Conservation (phyloP, 1,140 invertebrate genomes). For the Drosophila saltans region DNA sequence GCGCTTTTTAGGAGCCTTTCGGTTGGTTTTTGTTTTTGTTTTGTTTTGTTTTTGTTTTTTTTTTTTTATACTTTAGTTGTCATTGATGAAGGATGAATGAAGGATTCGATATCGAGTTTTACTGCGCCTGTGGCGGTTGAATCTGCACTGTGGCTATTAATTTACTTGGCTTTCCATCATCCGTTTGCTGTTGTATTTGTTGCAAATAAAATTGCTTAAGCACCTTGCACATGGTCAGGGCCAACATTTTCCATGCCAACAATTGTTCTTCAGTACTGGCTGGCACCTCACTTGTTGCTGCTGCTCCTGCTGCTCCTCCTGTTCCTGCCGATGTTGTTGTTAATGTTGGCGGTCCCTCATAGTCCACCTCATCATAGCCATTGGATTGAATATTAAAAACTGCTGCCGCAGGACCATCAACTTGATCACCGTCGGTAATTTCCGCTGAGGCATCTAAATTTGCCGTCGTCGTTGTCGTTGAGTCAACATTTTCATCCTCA, state of each 20-base stretch:
- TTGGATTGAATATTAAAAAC: conserved; percentile 15
- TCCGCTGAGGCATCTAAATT: conserved; percentile 36
- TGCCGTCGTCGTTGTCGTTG: conserved; percentile 20
- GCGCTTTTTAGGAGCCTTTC: conserved; percentile 70
- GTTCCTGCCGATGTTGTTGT: conserved; percentile 7
- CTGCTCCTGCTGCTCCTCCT: not conserved
- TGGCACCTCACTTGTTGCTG: conserved; percentile 58
- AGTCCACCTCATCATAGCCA: conserved; percentile 64
- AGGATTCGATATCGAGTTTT: conserved; percentile 20
- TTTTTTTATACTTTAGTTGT: conserved; percentile 10
- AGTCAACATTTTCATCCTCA: conserved; percentile 52
- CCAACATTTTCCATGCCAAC: conserved; percentile 74
- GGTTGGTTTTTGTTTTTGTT: conserved; percentile 5
- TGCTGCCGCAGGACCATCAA: conserved; percentile 51
- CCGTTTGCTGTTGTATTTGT: conserved; percentile 47
- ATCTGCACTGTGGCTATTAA: conserved; percentile 67
- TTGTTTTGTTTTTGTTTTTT: not conserved
- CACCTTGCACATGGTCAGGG: conserved; percentile 78
- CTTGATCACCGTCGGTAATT: conserved; percentile 63
- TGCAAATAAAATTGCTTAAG: conserved; percentile 73
- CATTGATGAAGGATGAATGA: not conserved
- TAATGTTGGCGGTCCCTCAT: conserved; percentile 44
- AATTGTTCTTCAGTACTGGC: conserved; percentile 66
- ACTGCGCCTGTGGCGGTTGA: conserved; percentile 70
- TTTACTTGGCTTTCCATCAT: conserved; percentile 54